Conservation (phyloP, 92 coral and sea anemone genomes). For the Heliopora coerulea region DNA sequence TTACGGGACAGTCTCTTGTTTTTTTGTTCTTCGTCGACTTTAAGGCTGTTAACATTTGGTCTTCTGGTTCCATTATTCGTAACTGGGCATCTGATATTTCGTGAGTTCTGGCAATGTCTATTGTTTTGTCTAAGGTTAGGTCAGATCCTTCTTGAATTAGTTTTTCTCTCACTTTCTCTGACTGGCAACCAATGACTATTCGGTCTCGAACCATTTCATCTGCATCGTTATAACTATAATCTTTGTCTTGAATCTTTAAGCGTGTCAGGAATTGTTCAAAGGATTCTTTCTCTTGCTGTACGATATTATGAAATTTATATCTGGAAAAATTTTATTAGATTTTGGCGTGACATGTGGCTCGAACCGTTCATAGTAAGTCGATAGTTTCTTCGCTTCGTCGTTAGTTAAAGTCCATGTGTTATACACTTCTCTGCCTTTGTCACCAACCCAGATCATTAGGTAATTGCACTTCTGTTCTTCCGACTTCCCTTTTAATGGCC, state of each 20-base stretch:
- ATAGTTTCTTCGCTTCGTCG: constrained; percentile 30
- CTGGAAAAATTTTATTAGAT: constrained; percentile 44
- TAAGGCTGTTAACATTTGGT: constrained; percentile 23
- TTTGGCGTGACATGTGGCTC: constrained; percentile 28
- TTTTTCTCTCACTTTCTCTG: constrained; percentile 49
- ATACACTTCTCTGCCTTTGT: constrained; percentile 53
- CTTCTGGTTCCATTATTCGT: constrained; percentile 45
- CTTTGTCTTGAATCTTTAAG: constrained; percentile 47
- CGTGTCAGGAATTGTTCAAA: constrained; percentile 56
- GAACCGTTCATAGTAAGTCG: not conserved
- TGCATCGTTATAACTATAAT: constrained; percentile 52
- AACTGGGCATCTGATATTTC: constrained; percentile 52
- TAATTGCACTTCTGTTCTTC: constrained; percentile 42
- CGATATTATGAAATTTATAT: constrained; percentile 52
- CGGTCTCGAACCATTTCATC: constrained; percentile 69
- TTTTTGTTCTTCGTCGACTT: not conserved
- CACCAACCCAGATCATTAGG: constrained; percentile 49
- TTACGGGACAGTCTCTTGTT: not conserved
- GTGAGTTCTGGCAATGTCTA: constrained; percentile 46
- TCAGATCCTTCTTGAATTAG: constrained; percentile 51
- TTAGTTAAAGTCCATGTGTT: constrained; percentile 53
- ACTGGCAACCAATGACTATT: constrained; percentile 47
- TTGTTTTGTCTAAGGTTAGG: constrained; percentile 53
- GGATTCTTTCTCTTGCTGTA: constrained; percentile 42
- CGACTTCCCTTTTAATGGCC: constrained; percentile 41